Percentiles rank a stretch among this genome's conserved stretches.
Evolutionary conservation across 2,888 invertebrate species (phyloP).

Genomic region (Linhomoeus sp.): DNA sequence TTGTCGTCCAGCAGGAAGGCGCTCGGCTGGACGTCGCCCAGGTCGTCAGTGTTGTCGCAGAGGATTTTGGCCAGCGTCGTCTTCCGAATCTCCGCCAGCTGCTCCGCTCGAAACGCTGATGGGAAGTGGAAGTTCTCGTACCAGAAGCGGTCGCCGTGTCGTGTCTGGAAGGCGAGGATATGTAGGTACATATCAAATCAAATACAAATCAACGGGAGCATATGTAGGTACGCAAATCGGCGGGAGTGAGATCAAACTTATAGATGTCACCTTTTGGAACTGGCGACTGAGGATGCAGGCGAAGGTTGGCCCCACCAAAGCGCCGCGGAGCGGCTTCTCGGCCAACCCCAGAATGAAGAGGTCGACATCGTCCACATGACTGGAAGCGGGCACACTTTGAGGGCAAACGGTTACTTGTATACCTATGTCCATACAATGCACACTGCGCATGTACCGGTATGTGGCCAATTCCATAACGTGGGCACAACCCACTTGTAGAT

Average conservation of each 20-base stretch:
- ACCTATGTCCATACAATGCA: too few species aligned
- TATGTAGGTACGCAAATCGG: too few species aligned
- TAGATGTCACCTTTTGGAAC: constrained; percentile 47
- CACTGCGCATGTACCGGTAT: too few species aligned
- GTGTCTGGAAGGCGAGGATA: too few species aligned
- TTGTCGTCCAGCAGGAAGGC: constrained; percentile 19
- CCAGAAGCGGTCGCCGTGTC: constrained; percentile 11
- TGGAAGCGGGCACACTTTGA: not conserved
- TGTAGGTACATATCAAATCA: too few species aligned
- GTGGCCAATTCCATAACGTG: too few species aligned
- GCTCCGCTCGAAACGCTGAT: constrained; percentile 15
- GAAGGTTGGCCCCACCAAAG: constrained; percentile 62
- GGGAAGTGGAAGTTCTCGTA: constrained; percentile 29
- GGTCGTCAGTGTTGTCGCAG: constrained; percentile 6
- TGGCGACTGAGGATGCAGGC: constrained; percentile 79
- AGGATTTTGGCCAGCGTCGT: constrained; percentile 3
- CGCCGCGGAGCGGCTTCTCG: constrained; percentile 53
- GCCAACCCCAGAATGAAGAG: constrained; percentile 82
- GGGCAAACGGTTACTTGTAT: too few species aligned
- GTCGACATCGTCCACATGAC: constrained; percentile 61
- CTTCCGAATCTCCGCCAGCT: constrained; percentile 4
- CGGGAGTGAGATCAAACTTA: too few species aligned
- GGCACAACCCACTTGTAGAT: too few species aligned
- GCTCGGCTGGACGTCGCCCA: constrained; percentile 18
- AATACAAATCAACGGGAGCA: not conserved